Evolutionary conservation across 2,113 vertebrate genomes (phyloP).

Genomic region (Pagrus major): DNA sequence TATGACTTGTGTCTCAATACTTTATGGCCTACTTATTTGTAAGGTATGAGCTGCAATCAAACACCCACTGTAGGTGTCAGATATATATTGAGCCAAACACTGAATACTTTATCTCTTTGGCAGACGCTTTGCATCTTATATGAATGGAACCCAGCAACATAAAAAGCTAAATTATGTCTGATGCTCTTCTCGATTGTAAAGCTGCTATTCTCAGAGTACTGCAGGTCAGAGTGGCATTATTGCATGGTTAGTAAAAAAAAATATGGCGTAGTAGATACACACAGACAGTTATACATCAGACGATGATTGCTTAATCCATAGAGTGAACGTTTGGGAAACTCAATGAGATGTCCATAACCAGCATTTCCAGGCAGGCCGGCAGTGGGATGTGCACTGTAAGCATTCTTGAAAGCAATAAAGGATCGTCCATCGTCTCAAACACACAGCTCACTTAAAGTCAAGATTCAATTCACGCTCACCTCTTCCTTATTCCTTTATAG

Average conservation of each 20-base stretch:
- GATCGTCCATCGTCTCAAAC: constrained; percentile 16
- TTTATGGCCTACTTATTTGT: neutral
- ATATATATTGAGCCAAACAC: neutral
- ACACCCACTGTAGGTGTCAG: neutral
- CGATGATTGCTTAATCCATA: constrained; percentile 65
- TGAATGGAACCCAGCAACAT: constrained; percentile 20
- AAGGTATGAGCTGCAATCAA: neutral
- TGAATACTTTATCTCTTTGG: constrained; percentile 5
- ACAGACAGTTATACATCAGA: constrained; percentile 45
- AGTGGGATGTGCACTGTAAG: constrained; percentile 57
- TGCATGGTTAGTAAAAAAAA: constrained; percentile 23
- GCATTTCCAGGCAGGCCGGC: constrained; percentile 61
- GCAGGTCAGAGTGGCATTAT: constrained; percentile 17
- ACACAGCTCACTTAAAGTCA: constrained; percentile 23
- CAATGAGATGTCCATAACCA: constrained; percentile 57
- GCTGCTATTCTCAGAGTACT: constrained; percentile 11
- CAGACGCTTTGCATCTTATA: neutral
- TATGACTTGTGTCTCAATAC: neutral
- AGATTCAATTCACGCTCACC: constrained; percentile 32
- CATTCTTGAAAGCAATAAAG: constrained; percentile 62
- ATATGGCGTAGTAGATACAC: constrained; percentile 17
- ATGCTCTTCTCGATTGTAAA: constrained; percentile 27
- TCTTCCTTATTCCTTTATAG: constrained; percentile 10
- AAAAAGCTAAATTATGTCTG: constrained; percentile 43
- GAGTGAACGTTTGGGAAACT: constrained; percentile 71